Base-by-base conservation (phyloP, 1,140 invertebrate species). In the Geopemphigus sp. region DNA sequence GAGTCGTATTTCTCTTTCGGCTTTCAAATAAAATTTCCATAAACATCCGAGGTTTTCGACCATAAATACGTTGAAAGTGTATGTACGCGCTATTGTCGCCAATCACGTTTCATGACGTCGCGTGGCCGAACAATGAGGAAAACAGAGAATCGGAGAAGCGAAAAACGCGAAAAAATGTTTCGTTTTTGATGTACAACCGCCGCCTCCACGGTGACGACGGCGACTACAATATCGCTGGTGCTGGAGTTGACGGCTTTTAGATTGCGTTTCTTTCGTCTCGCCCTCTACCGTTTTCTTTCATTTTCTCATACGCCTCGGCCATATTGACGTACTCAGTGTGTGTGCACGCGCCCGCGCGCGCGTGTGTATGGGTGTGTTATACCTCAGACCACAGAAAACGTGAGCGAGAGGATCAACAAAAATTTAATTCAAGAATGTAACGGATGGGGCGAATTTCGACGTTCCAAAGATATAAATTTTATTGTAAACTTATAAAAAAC, bases 201-300 rank as follows among this genome's bases (percentile, higher is more conserved):
- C 45, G 3, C 22, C 45, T 1, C 5, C 17, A 68, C 22, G 45
- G 5, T n/a, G n/a, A 22, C 22, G 17, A 32, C 19, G 17, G 19
- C 19, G 11, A 14, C 5, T 17, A 17, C 10, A 19, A 39, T 54
- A 54, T 72, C 15, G 39, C n/a, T 39, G 22, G 32, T 12, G 39
- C 70, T 73, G 70, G 17, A 74, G 72, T 57, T 74, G 72, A 74
- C 72, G 72, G 53, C 45, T 76, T 76, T 32, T 76, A 57, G 72
- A 76, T 76, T 76, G 54, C 54, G 8, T 54, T 73, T 32, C 19
- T 73, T 19, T 32, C 32, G 61, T 19, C 29, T 39, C n/a, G 26
- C 26, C 15, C 47, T 68, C 66, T 17, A 50, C 8, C 22, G 3
- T 17, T 39, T 76, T 76, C 6, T 74, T 39, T 74, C 11, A 24